phyloP scores from a whole-genome alignment of 2,888 invertebrate species.

The Sminthurinus aureus region DNA sequence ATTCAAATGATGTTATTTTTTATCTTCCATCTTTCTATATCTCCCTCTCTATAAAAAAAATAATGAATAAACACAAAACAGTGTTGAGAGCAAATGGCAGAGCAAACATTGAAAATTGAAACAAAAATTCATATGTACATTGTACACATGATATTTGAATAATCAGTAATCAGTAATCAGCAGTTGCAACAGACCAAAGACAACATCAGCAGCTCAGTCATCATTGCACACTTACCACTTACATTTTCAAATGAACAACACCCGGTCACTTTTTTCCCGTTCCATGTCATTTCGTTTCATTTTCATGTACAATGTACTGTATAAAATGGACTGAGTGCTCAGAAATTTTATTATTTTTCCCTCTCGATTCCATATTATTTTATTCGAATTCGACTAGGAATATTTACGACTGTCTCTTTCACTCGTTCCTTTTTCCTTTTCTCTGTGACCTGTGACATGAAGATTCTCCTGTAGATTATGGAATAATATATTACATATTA shows the following conservation, averaged over 20 bases:
- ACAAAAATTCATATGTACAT: too few species aligned
- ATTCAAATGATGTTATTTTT: background rate
- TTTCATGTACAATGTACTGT: background rate
- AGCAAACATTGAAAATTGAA: too few species aligned
- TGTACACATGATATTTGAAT: too few species aligned
- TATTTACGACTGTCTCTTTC: background rate
- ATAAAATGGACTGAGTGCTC: background rate
- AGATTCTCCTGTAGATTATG: too few species aligned
- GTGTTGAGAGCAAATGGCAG: too few species aligned
- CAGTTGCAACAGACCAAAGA: too few species aligned
- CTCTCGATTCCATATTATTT: background rate
- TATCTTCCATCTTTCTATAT: slow-evolving; percentile 7
- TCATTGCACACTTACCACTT: background rate
- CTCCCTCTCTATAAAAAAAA: background rate
- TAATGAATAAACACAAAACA: too few species aligned
- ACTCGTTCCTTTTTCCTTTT: background rate
- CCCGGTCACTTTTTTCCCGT: slow-evolving; percentile 5
- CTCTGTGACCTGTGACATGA: too few species aligned
- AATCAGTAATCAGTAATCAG: too few species aligned
- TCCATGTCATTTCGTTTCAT: slow-evolving; percentile 5
- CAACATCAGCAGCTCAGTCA: too few species aligned
- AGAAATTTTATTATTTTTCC: background rate
- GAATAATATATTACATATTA: too few species aligned
- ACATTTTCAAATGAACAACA: background rate
- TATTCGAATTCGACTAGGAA: too few species aligned